These are phyloP conservation scores for Noctilio leporinus DNA, from an alignment of 2,113 vertebrate species.

Conservation along the genomic window DNA sequence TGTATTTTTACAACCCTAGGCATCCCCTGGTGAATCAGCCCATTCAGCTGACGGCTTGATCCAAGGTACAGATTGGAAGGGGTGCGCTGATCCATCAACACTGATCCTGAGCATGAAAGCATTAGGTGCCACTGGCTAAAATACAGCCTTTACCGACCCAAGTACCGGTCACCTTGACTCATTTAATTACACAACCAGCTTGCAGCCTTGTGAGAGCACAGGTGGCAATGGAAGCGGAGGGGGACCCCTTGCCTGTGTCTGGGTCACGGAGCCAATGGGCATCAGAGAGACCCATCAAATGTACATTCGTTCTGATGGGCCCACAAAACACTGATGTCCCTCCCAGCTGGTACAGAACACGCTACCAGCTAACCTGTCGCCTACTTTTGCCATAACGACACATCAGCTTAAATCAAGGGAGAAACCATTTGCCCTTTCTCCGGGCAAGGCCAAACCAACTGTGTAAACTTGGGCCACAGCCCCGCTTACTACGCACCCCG, in stretches of 20 bases:
- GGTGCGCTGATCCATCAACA: not conserved
- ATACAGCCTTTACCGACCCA: not conserved
- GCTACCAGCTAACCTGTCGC: rapidly evolving
- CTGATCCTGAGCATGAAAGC: too few relatives aligned
- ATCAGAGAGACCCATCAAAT: not conserved
- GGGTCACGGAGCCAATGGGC: rapidly evolving
- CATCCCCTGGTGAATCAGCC: rapidly evolving
- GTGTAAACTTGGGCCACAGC: not conserved
- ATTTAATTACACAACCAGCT: too few relatives aligned
- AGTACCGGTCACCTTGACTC: not conserved
- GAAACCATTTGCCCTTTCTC: not conserved
- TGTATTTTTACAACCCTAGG: not conserved
- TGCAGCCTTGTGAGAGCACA: not conserved
- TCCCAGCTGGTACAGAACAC: rapidly evolving
- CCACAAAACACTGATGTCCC: rapidly evolving
- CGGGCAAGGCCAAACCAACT: rapidly evolving
- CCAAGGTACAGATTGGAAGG: not conserved
- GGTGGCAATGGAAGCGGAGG: rapidly evolving
- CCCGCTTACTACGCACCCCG: not conserved
- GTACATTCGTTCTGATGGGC: rapidly evolving
- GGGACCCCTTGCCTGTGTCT: not conserved
- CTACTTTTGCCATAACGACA: not conserved
- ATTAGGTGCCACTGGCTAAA: not conserved
- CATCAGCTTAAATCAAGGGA: not conserved
- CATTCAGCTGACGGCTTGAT: rapidly evolving